These are phyloP conservation scores for Junonia oenone DNA, from an alignment of 2,888 invertebrate species.

Conservation along the genomic window DNA sequence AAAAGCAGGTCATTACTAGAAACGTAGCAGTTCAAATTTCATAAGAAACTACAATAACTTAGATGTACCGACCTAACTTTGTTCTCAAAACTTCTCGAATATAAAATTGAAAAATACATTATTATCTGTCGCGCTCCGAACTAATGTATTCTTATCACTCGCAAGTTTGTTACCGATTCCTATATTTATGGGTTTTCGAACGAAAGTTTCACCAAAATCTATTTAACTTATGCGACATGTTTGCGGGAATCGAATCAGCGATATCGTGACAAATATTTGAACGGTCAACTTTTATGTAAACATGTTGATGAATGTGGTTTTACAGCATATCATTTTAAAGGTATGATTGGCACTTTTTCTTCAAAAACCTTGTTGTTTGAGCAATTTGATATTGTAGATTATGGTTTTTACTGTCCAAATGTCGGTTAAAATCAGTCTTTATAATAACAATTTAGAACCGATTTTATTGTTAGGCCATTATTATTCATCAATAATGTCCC, in stretches of 20 bases:
- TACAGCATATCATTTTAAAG: neutral
- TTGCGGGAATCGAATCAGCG: conserved; percentile 7
- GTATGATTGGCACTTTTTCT: too few relatives aligned
- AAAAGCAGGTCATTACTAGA: too few relatives aligned
- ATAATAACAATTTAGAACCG: too few relatives aligned
- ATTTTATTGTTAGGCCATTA: too few relatives aligned
- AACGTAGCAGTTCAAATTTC: neutral
- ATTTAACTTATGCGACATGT: conserved; percentile 17
- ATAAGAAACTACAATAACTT: neutral
- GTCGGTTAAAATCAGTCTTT: too few relatives aligned
- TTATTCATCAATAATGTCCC: too few relatives aligned
- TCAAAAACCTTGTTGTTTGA: too few relatives aligned
- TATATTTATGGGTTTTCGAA: conserved; percentile 17
- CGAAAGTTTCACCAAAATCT: conserved; percentile 16
- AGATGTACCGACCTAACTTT: neutral
- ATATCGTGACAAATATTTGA: conserved; percentile 8
- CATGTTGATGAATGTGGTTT: conserved; percentile 4
- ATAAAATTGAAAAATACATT: conserved; percentile 20
- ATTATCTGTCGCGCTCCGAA: conserved; percentile 16
- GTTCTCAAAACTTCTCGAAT: conserved; percentile 7
- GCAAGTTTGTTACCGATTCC: conserved; percentile 5
- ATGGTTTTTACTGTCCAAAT: too few relatives aligned
- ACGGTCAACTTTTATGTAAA: conserved; percentile 9
- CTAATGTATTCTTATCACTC: conserved; percentile 21
- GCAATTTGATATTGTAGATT: too few relatives aligned